Percentiles rank a stretch among this genome's conserved stretches.
Conservation (phyloP, 53 echinoderm and acorn worm species). For the Echinarachnius parma region DNA sequence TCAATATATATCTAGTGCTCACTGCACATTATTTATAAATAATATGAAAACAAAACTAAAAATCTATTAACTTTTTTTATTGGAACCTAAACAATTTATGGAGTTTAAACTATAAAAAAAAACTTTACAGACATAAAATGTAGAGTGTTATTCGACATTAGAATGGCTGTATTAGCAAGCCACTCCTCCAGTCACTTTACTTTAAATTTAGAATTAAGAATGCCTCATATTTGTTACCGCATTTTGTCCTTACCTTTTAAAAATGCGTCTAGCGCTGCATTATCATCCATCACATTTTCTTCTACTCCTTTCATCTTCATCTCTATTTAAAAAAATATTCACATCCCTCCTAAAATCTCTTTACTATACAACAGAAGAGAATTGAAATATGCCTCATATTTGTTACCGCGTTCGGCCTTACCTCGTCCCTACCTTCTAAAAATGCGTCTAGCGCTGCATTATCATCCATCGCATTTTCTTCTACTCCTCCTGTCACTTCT, state of each 20-base stretch:
- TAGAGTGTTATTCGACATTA: no score
- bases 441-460: constrained; percentile 73
- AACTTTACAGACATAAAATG: no score
- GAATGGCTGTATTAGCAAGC: no score
- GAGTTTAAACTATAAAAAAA: no score
- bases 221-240: constrained; percentile 26
- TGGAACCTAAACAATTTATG: no score
- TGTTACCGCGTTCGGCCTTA: background rate
- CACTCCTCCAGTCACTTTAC: no score
- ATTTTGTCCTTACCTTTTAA: constrained; percentile 64
- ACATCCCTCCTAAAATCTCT: no score
- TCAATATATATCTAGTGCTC: no score
- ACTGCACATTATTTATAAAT: no score
- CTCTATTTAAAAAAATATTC: no score
- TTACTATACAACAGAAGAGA: background rate
- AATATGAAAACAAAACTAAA: no score
- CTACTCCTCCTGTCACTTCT: constrained; percentile 5
- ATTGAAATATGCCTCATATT: constrained; percentile 25
- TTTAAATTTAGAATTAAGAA: background rate
- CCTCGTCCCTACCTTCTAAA: constrained; percentile 65
- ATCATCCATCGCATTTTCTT: constrained; percentile 40
- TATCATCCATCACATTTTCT: constrained; percentile 41
- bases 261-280: constrained; percentile 73
- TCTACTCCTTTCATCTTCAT: background rate
- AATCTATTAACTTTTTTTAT: no score